Evolutionary conservation across 2,797 vertebrate genomes (phyloP), one percentile per base, ranked within the genome.

Genomic region (Hippopotamyrus pictus): DNA sequence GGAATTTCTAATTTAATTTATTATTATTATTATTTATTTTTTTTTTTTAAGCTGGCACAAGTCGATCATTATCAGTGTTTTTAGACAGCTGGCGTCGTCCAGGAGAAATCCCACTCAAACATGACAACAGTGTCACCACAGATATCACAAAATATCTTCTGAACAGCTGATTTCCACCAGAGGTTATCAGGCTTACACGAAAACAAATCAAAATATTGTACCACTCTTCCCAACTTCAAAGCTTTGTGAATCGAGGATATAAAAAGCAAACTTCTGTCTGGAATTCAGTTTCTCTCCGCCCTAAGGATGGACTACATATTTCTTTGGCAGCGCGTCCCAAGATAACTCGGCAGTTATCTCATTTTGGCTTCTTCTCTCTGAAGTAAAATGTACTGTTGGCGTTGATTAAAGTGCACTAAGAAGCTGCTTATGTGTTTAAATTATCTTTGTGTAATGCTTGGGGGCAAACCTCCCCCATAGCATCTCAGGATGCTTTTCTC

Each of bases 401-500:
- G 92, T 96, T 96, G 95, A 96, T 96, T 95, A 96, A 96, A 95
- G 95, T 94, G 95, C 90, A 89, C 92, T 94, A 94, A 95, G 95
- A 96, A 96, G 93, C 94, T 96, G 95, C 95, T 95, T 96, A 95
- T 96, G 95, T 95, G 95, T 96, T 96, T 94, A 96, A 96, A 96
- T 96, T 95, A 96, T 96, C 95, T 93, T 93, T 89, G 95, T 93
- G 94, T 94, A 91, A 94, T 92, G 95, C 95, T 95, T 48, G 90
- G 94, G 95, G 95, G 90, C 94, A 92, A 94, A 93, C 93, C 92
- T 95, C 95, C 93, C 93, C 94, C 93, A 93, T 93, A 33, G 93
- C 91, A 93, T 94, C 95, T 92, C 92, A 95, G 95, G 96, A 95
- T 90, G 88, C 93, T 91, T 94, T 96, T 96, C 95, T 95, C 33